A percentile compares a stretch with the other conserved stretches of the same genome.
Conservation (phyloP, 2,797 vertebrate genomes). For the Sebastes hopkinsi region DNA sequence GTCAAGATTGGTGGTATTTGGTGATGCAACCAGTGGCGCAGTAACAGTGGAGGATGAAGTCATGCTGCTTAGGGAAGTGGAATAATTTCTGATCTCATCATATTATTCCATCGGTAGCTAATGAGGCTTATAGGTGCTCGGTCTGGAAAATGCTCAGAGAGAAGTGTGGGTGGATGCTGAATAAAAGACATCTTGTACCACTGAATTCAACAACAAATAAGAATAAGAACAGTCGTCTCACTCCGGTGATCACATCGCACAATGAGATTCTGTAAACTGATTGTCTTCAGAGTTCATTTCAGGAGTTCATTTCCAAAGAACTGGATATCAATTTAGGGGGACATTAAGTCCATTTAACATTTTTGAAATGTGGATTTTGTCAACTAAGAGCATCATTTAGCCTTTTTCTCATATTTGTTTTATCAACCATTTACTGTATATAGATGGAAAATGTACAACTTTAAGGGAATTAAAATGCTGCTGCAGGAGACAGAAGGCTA, state of each 20-base stretch:
- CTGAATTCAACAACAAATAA: conserved; percentile 16
- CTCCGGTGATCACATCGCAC: conserved; percentile 10
- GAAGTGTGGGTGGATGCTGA: conserved; percentile 24
- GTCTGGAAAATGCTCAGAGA: conserved; percentile 26
- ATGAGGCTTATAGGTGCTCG: conserved; percentile 57
- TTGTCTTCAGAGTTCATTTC: background rate
- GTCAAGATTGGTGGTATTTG: conserved; percentile 18
- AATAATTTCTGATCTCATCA: conserved; percentile 50
- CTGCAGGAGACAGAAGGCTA: background rate
- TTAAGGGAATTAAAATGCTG: background rate
- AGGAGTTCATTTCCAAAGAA: conserved; percentile 14
- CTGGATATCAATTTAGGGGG: conserved; percentile 2
- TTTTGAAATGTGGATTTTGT: background rate
- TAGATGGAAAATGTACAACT: background rate
- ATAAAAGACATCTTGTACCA: conserved; percentile 24
- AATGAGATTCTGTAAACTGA: conserved; percentile 35
- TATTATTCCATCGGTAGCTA: conserved; percentile 42
- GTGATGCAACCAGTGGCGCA: conserved; percentile 27
- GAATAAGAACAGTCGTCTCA: conserved; percentile 24
- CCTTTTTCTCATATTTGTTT: background rate
- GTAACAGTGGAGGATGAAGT: conserved; percentile 39
- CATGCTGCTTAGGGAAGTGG: conserved; percentile 41
- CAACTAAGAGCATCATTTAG: background rate
- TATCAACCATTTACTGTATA: background rate
- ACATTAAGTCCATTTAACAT: conserved; percentile 20